Percentiles rank a stretch among this genome's conserved stretches.
These are phyloP conservation scores for Drosophila nannoptera DNA, from an alignment of 1,140 invertebrate species.

Conservation along the genomic window DNA sequence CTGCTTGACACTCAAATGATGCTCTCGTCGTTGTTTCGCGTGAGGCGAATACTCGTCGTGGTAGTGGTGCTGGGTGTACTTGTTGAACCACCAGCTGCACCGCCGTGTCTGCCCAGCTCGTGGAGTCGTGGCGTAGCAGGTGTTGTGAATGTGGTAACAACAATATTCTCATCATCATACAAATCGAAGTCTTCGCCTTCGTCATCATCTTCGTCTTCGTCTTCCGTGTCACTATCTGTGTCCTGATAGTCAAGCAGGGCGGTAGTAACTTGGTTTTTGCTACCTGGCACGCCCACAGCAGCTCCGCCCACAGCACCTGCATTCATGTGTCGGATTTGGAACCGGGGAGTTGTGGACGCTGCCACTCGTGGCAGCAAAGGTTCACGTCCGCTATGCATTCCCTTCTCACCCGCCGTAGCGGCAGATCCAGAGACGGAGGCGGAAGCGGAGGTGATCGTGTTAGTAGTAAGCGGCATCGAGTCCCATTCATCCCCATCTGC, in stretches of 20 bases:
- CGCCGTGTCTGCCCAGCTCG: constrained; percentile 34
- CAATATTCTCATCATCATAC: constrained; percentile 77
- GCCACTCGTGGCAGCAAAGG: constrained; percentile 68
- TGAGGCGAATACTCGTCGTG: constrained; percentile 70
- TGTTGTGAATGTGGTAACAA: constrained; percentile 70
- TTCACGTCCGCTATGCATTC: constrained; percentile 60
- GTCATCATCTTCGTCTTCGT: constrained; percentile 75
- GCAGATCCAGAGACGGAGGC: constrained; percentile 4
- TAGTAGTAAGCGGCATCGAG: constrained; percentile 48
- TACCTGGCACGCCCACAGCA: constrained; percentile 46
- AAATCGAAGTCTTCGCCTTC: constrained; percentile 77
- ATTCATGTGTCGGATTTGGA: constrained; percentile 70
- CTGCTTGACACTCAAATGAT: constrained; percentile 70
- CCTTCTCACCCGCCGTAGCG: constrained; percentile 27
- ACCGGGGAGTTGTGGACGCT: constrained; percentile 62
- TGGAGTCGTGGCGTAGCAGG: constrained; percentile 43
- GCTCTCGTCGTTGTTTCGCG: constrained; percentile 77
- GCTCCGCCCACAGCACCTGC: constrained; percentile 54
- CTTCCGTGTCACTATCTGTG: constrained; percentile 66
- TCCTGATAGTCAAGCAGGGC: constrained; percentile 67
- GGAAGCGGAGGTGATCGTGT: neutral
- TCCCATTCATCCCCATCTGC: constrained; percentile 72
- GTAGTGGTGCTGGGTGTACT: constrained; percentile 56
- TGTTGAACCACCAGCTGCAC: constrained; percentile 33
- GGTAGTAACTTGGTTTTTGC: constrained; percentile 70